phyloP scores from a whole-genome alignment of 2,113 vertebrate species.

The Channa argus region DNA sequence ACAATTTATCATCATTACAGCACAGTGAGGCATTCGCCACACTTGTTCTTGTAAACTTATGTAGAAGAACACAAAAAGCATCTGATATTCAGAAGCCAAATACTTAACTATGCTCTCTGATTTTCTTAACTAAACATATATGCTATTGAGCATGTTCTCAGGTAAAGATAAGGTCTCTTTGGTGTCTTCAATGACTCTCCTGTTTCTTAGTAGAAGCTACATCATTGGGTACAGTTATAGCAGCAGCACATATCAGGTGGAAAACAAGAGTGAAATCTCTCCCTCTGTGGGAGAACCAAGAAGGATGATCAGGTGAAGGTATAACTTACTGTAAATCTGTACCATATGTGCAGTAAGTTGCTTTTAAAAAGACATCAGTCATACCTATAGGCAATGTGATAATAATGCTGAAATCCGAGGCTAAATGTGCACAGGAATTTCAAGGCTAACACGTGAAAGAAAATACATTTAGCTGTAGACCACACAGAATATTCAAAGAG shows the following conservation, averaged over 20 bases:
- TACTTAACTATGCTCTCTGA: background rate
- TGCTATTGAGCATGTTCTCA: background rate
- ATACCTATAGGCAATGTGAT: background rate
- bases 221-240: no score
- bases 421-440: background rate
- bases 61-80: background rate
- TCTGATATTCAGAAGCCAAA: background rate
- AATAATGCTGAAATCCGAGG: background rate
- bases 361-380: no score
- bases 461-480: background rate
- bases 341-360: no score
- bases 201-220: no score
- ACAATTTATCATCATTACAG: conserved; percentile 45
- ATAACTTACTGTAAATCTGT: no score
- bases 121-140: conserved; percentile 8
- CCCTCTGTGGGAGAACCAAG: no score
- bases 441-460: background rate
- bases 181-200: no score
- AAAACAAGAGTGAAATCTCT: no score
- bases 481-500: background rate
- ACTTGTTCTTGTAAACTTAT: background rate
- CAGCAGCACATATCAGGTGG: no score
- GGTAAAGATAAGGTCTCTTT: background rate
- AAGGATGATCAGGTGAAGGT: no score
- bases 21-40: background rate